Base-by-base conservation (phyloP, 2,888 invertebrate species). In the Leptinotarsa tumamoca region DNA sequence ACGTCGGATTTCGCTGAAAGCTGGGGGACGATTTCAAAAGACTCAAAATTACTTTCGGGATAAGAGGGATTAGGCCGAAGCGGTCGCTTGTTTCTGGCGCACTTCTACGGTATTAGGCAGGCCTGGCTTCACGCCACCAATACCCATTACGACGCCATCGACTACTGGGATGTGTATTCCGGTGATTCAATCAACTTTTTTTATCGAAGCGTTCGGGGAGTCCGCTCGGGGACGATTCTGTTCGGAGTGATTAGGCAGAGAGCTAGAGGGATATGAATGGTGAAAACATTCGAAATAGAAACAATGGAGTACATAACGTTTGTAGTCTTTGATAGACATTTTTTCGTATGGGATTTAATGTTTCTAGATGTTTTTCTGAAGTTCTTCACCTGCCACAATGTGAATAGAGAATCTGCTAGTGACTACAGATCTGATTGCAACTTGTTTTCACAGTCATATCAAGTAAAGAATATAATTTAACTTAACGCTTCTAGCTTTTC, bases 31-130 rank as follows among this genome's bases (percentile, higher is more conserved):
- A 87, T 90, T 90, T 91, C 89, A 91, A 90, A 91, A 90, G 90
- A 90, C 90, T 90, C 90, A 90, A 90, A 91, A 91, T 91, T 91
- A 90, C 91, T 91, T 90, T 90, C 90, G 90, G 90, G 90, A 90
- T 90, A 90, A 90, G 91, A 90, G 90, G 90, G 90, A 90, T 90
- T 90, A 90, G 90, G 89, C 89, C 89, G 89, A 88, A 85, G 83
- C 85, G 84, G 85, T 83, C 84, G 85, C 85, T 86, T 86, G 87
- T 87, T 86, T 86, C 86, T 86, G 83, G 81, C 84, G 70, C 58
- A 49, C 70, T 83, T 82, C 82, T 81, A 81, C 83, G 83, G 86
- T 86, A 86, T 86, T 86, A 87, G 86, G 84, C 85, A 85, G 85
- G 86, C 86, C 85, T 84, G 84, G 84, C 85, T 87, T 87, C 86